Conservation (phyloP, 37 sponge, comb jelly and placozoan species). For the Ephydatia muelleri region DNA sequence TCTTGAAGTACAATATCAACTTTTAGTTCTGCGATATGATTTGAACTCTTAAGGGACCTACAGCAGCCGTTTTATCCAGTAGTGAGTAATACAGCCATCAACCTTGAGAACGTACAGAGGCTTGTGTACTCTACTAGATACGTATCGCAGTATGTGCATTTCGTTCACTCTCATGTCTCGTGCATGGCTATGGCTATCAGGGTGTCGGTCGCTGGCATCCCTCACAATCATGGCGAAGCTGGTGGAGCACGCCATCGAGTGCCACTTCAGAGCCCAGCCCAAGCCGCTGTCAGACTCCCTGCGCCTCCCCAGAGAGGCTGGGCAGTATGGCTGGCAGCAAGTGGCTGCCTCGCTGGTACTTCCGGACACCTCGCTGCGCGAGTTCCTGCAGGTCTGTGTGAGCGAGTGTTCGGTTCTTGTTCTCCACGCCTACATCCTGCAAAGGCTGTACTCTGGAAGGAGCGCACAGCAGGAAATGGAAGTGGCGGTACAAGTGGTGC, state of each 20-base stretch:
- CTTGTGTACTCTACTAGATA: neutral
- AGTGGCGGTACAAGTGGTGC: slow-evolving; percentile 28
- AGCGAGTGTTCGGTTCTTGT: slow-evolving; percentile 24
- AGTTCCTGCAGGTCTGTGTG: slow-evolving; percentile 31
- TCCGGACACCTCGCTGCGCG: slow-evolving; percentile 39
- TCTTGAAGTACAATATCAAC: no score
- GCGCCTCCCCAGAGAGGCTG: slow-evolving; percentile 30
- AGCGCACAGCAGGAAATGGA: slow-evolving; percentile 57
- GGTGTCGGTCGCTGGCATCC: slow-evolving; percentile 42
- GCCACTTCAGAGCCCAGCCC: slow-evolving; percentile 46
- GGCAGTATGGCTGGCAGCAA: slow-evolving; percentile 61
- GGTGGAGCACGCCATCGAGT: slow-evolving; percentile 61
- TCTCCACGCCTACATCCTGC: slow-evolving; percentile 57
- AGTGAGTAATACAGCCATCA: neutral
- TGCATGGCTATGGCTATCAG: slow-evolving; percentile 16
- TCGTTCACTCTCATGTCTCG: no score
- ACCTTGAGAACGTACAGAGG: neutral
- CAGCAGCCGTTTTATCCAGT: no score
- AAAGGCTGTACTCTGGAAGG: slow-evolving; percentile 48
- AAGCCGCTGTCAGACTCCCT: slow-evolving; percentile 4
- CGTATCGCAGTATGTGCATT: neutral
- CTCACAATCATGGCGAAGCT: slow-evolving; percentile 47
- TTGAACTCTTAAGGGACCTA: no score
- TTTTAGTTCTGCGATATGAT: no score
- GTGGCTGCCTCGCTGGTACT: slow-evolving; percentile 38